Evolutionary conservation across 2,797 vertebrate genomes (phyloP).

Genomic region (Petrocephalus schoutedeni): DNA sequence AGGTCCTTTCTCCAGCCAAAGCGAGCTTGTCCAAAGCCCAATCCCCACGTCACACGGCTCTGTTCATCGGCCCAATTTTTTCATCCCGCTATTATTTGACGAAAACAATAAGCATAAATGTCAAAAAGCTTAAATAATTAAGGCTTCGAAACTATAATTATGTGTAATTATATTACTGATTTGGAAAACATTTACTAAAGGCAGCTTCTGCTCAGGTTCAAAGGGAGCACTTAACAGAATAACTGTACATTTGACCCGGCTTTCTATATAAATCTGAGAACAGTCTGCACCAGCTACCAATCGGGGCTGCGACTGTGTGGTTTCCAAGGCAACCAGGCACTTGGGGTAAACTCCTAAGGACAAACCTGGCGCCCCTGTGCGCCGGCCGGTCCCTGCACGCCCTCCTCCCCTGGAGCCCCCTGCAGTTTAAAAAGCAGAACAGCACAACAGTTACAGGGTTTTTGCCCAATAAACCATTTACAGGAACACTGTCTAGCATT

Average conservation of each 20-base stretch:
- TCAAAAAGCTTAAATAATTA: background rate
- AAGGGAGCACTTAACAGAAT: background rate
- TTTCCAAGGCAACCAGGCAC: background rate
- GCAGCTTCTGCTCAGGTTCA: background rate
- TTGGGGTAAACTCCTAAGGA: constrained; percentile 8
- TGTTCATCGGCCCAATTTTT: background rate
- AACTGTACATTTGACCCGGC: background rate
- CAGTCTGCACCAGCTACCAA: background rate
- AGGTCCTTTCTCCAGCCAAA: background rate
- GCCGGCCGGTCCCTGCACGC: constrained; percentile 61
- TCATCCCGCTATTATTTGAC: background rate
- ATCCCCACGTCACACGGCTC: background rate
- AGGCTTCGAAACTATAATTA: background rate
- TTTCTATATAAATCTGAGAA: background rate
- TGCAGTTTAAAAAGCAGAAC: constrained; percentile 28
- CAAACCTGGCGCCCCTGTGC: constrained; percentile 63
- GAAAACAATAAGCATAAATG: background rate
- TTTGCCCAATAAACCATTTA: background rate
- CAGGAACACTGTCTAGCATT: background rate
- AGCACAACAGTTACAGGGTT: background rate
- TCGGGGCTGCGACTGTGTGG: background rate
- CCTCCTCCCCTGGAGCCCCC: constrained; percentile 63
- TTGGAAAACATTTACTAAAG: background rate
- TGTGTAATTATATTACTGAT: background rate
- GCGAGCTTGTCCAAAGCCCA: background rate